Conservation (phyloP, 1,140 invertebrate genomes). For the Formica selysi region DNA sequence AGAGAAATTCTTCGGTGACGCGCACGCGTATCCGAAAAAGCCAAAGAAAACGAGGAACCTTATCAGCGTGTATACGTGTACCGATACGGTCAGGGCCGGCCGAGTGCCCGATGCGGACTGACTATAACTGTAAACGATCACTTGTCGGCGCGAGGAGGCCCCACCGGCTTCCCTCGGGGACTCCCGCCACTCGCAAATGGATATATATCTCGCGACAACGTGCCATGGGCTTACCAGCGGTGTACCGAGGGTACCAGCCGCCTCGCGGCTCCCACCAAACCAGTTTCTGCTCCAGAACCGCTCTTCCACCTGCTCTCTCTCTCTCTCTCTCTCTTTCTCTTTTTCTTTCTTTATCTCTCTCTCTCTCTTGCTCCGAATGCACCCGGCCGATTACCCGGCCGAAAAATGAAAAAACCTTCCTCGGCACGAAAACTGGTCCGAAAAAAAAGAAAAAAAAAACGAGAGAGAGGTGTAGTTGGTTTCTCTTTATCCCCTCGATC, state of each 20-base stretch:
- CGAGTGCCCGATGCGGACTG: constrained; percentile 86
- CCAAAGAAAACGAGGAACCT: neutral
- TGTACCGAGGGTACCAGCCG: constrained; percentile 43
- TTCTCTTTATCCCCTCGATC: neutral
- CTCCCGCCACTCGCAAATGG: constrained; percentile 60
- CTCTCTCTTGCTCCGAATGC: constrained; percentile 49
- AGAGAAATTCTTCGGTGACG: neutral
- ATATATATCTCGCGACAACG: constrained; percentile 51
- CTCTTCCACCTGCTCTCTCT: constrained; percentile 68
- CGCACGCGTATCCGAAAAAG: constrained; percentile 40
- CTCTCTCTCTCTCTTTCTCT: too few species aligned
- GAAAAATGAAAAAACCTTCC: constrained; percentile 16
- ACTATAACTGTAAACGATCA: constrained; percentile 87
- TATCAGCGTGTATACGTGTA: constrained; percentile 25
- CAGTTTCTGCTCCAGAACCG: constrained; percentile 66
- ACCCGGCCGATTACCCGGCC: constrained; percentile 34
- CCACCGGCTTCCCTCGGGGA: constrained; percentile 59
- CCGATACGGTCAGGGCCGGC: constrained; percentile 81
- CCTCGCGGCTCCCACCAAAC: constrained; percentile 66
- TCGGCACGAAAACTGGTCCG: constrained; percentile 4
- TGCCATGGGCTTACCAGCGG: constrained; percentile 27
- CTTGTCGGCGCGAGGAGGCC: constrained; percentile 81
- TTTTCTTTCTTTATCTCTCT: too few species aligned
- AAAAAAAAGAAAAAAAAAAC: neutral
- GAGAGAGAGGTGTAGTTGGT: neutral